phyloP scores from a whole-genome alignment of 2,888 invertebrate species.

The Zonitis immaculata region DNA sequence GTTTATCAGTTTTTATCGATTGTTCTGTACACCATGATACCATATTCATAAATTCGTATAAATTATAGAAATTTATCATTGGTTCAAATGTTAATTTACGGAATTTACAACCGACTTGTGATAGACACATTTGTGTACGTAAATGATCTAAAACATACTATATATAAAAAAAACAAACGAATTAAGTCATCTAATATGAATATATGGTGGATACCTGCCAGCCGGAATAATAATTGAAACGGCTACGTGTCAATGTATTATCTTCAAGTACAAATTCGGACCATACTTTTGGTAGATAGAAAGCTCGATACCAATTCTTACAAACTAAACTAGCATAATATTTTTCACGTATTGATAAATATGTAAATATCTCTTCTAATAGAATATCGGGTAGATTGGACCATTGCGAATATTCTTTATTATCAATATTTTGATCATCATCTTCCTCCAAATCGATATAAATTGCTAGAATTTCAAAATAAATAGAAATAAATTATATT shows the following conservation, averaged over 20 bases:
- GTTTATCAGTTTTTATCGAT: conserved; percentile 37
- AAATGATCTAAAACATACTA: conserved; percentile 70
- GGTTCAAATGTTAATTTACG: conserved; percentile 66
- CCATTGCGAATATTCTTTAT: conserved; percentile 58
- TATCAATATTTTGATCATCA: conserved; percentile 43
- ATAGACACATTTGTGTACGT: conserved; percentile 65
- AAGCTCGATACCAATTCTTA: conserved; percentile 62
- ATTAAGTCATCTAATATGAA: too few species aligned
- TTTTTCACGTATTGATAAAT: conserved; percentile 62
- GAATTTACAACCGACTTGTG: conserved; percentile 62
- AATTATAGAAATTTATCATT: conserved; percentile 72
- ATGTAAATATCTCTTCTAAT: conserved; percentile 66
- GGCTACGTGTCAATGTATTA: conserved; percentile 65
- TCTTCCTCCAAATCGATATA: conserved; percentile 45
- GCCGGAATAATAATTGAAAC: conserved; percentile 76
- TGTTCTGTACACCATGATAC: conserved; percentile 69
- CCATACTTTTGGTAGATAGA: conserved; percentile 73
- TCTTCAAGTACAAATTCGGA: conserved; percentile 67
- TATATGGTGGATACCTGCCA: conserved; percentile 72
- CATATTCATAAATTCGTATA: conserved; percentile 80
- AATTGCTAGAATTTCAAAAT: conserved; percentile 28
- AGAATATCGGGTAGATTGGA: conserved; percentile 65
- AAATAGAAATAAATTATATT: too few species aligned
- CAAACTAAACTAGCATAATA: conserved; percentile 72
- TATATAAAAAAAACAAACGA: too few species aligned